Evolutionary conservation across 2,797 vertebrate genomes (phyloP), one percentile per base, ranked within the genome.

Genomic region (Peromyscus melanophrys): DNA sequence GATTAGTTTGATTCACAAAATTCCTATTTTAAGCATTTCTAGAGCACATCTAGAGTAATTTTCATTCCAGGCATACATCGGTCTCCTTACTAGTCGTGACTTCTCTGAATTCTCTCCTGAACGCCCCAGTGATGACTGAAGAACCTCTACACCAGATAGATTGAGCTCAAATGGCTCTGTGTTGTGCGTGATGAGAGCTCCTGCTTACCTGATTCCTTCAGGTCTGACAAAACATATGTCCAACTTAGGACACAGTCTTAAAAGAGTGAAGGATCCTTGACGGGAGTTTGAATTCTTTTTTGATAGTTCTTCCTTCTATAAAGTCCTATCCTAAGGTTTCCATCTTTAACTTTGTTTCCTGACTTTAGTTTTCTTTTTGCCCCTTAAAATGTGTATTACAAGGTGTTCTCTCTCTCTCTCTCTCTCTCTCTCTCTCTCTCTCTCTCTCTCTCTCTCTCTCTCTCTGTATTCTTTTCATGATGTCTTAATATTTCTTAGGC

Each of bases 231-330:
- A 49, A 29, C 2, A 59, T 9, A 9, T 37, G 25, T 25, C 43
- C 0, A 88, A 14, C 1, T 37, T 43, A 43, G 6, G 29, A 69
- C 57, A 55, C 52, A 61, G 46, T 17, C 49, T 43, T 43, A 17
- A 90, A 63, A 13, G 52, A 46, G 37, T 82, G 34, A 49, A 57
- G 5, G 10, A 1, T 9, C 13, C 19, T 40, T 71, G 43, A 0
- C 55, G 19, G 29, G 34, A 92, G 43, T 75, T 87, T 80, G 23
- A 93, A 93, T 21, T 7, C 67, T 13, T 57, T 91, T 69, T 75
- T 75, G 63, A 40, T 63, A 86, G 7, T 34, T 77, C n/a, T 65
- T 94, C 78, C 29, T 89, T 92, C 49, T 95, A 81, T 29, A 84
- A 80, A 71, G 43, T 91, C 59, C 71, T 89, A 11, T n/a, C 34